Base-by-base conservation (phyloP, 2,888 invertebrate species). In the Meghimatium bilineatum region DNA sequence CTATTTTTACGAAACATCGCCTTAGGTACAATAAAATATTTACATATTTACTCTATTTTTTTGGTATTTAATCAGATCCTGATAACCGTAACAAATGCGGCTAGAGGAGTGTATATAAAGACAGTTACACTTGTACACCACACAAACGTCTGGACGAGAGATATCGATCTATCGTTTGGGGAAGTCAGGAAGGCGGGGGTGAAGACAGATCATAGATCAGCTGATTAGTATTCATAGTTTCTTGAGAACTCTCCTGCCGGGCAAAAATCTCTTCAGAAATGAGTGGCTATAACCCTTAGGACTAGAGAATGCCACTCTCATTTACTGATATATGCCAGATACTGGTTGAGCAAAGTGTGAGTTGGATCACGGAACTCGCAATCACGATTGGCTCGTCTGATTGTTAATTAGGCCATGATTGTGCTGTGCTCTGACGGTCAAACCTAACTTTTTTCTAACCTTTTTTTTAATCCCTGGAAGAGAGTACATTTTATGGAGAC, bases 221-320 rank as follows among this genome's bases (percentile, higher is more conserved):
- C 56, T 80, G 80, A 80, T 80, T 80, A 80, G 80, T 80, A 80
- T 80, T 80, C 80, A 80, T 80, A 80, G 80, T 72, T 80, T 80
- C 60, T 72, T 56, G 72, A 80, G 72, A 71, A 60, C 60, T 60
- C 29, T 44, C 72, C 72, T 36, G 80, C 80, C 17, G 80, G 29
- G 52, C 52, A 32, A 20, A 29, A 44, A 52, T 79, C 32, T n/a
- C 44, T 36, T 20, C 44, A 69, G 79, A 79, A 69, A 79, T 69
- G 79, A 79, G 79, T 49, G 79, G 69, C 67, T 79, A 52, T 79
- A 56, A 52, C 69, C 79, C 69, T 32, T n/a, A 49, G 38, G 32
- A 69, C 67, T 49, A n/a, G 44, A n/a, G 6, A 77, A 66, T 44
- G 66, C 77, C 66, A 66, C 52, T 69, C 52, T 38, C 36, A 49